Base-by-base conservation (phyloP, 2,113 vertebrate genomes). In the Percina caprodes region DNA sequence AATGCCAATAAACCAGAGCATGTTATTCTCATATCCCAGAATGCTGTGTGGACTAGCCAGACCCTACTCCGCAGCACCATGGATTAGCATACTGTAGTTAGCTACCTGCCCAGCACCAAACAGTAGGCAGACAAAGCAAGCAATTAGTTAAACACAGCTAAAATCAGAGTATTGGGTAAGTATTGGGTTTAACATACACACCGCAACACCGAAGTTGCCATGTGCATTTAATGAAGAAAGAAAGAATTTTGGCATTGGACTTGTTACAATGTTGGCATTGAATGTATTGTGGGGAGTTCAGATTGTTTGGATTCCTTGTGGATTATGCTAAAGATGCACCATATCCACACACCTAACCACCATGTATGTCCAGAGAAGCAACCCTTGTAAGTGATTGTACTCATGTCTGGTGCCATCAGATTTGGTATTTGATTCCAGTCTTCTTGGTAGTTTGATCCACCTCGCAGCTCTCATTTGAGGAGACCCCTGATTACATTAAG, bases 401-500 rank as follows among this genome's bases (percentile, higher is more conserved):
- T 6, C 6, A 14, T 52, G 24, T 66, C 14, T 12, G 58, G 18
- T 30, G 39, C 56, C 35, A 49, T 42, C 69, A 23, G 14, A 54
- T 68, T 21, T 71, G 33, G 19, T 13, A 5, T 18, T 59, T 4
- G 9, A 35, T 48, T 42, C 2, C 21, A 46, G 39, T 59, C 60
- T 9, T 33, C 14, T 21, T 26, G n/a, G 18, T 23, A 5, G 15
- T 72, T 63, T 52, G 42, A 77, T 19, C 24, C 45, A 9, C 7
- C 30, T 66, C 48, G 1, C 19, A 21, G 7, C 1, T 21, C 60
- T 69, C 13, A 26, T 69, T 70, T 21, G 14, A 73, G 52, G 56
- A 78, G 61, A 55, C 39, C 56, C 30, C 74, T 69, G 70, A 79
- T 72, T 85, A 66, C 72, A 86, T 86, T 79, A 80, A 60, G 80